phyloP scores from a whole-genome alignment of 2,113 vertebrate species.

The Apeltes quadracus region DNA sequence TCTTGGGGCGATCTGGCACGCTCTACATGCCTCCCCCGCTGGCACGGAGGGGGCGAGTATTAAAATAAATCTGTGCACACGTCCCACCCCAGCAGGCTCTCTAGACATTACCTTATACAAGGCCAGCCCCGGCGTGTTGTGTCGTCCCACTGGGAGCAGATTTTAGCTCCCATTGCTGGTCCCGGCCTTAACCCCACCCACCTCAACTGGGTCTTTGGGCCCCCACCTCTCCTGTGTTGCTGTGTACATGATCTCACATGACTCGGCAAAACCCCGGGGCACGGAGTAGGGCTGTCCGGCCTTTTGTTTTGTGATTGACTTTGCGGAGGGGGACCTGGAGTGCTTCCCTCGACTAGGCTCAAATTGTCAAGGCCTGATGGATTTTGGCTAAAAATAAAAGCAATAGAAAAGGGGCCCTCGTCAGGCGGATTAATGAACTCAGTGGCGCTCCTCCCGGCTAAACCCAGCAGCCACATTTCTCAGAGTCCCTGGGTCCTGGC shows the following conservation, averaged over 20 bases:
- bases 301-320: conserved; percentile 78
- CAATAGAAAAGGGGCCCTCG: conserved; percentile 77
- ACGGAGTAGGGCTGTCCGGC: conserved; percentile 84
- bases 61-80: conserved; percentile 84
- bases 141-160: conserved; percentile 83
- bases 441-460: conserved; percentile 80
- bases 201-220: conserved; percentile 63
- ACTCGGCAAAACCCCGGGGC: conserved; percentile 93
- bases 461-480: conserved; percentile 66
- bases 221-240: conserved; percentile 79
- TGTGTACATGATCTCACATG: conserved; percentile 97
- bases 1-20: conserved; percentile 48
- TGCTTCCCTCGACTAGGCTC: conserved; percentile 87
- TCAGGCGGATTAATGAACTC: conserved; percentile 90
- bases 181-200: conserved; percentile 60
- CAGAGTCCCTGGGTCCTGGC: conserved; percentile 53
- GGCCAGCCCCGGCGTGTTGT: conserved; percentile 84
- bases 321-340: conserved; percentile 87
- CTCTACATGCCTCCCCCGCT: conserved; percentile 52
- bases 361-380: conserved; percentile 92
- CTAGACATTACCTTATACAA: conserved; percentile 98
- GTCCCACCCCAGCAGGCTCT: conserved; percentile 85
- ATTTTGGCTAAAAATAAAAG: conserved; percentile 97
- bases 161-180: conserved; percentile 73
- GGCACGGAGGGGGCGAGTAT: conserved; percentile 77